Base-by-base conservation (phyloP, 2,113 vertebrate species). In the Probosciger aterrimus region DNA sequence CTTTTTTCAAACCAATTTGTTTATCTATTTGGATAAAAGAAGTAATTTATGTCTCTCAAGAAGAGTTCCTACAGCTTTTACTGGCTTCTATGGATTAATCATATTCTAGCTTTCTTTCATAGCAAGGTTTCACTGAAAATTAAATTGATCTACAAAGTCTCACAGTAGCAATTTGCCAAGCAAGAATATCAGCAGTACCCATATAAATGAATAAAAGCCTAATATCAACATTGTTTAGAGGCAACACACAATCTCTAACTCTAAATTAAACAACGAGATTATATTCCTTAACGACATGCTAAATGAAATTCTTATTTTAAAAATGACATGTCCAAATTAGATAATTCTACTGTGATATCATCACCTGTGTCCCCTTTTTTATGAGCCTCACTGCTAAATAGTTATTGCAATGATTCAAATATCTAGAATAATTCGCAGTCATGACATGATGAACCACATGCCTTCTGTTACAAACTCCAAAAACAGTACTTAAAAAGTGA, bases 91-190 rank as follows among this genome's bases (percentile, higher is more conserved):
- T 85, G 82, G 92, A 97, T 95, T 97, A 96, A 97, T 97, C 86
- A 92, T 81, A 92, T 70, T 59, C 69, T 93, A 77, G 53, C 2
- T 87, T 86, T 95, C 82, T 92, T 84, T 73, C 70, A 62, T 71
- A 95, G 86, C 50, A 95, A 97, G 68, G 75, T 95, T 96, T 97
- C 96, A 96, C 90, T 97, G 92, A 97, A 97, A 97, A 95, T 96
- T 96, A 96, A 96, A 97, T 97, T 98, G 95, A 97, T 97, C 53
- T 74, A 91, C 78, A 44, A 55, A 60, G 53, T 59, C 9, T 92
- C 79, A 74, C 18, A 74, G 12, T 49, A 71, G 59, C 27, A 93
- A 90, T 90, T 70, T 93, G 30, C 75, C 67, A 96, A 90, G 71
- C 37, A 85, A 67, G n/a, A 43, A 46, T 88, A 82, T 70, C 19